Conservation (phyloP, 2,113 vertebrate genomes). For the Octodon degus region DNA sequence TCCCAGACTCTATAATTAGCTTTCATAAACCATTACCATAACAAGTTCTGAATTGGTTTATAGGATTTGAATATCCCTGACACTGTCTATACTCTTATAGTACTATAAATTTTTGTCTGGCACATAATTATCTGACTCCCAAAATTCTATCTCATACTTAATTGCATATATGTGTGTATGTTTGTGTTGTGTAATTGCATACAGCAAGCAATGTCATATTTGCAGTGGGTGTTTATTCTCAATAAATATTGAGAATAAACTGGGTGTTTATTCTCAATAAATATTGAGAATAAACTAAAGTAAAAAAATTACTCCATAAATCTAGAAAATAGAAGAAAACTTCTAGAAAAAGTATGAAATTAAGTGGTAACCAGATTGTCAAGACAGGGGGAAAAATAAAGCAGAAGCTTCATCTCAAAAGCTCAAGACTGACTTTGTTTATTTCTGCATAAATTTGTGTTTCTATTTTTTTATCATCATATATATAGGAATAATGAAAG, state of each 20-base stretch:
- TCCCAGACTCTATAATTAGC: conserved; percentile 74
- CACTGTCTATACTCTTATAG: conserved; percentile 58
- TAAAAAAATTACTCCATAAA: neutral
- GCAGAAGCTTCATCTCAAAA: neutral
- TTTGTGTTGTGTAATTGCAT: conserved; percentile 10
- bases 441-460: neutral
- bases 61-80: conserved; percentile 69
- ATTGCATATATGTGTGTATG: conserved; percentile 53
- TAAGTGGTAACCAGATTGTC: neutral
- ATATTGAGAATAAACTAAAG: neutral
- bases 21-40: conserved; percentile 75
- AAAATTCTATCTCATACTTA: conserved; percentile 56
- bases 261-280: neutral
- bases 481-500: neutral
- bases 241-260: neutral
- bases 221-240: neutral
- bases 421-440: neutral
- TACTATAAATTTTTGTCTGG: conserved; percentile 74
- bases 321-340: neutral
- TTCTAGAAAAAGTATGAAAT: neutral
- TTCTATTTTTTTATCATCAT: conserved; percentile 19
- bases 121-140: conserved; percentile 63
- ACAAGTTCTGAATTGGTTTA: conserved; percentile 77
- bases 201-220: neutral
- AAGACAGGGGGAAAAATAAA: neutral